Base-by-base conservation (phyloP, 2,888 invertebrate species). In the Diogma glabrata region DNA sequence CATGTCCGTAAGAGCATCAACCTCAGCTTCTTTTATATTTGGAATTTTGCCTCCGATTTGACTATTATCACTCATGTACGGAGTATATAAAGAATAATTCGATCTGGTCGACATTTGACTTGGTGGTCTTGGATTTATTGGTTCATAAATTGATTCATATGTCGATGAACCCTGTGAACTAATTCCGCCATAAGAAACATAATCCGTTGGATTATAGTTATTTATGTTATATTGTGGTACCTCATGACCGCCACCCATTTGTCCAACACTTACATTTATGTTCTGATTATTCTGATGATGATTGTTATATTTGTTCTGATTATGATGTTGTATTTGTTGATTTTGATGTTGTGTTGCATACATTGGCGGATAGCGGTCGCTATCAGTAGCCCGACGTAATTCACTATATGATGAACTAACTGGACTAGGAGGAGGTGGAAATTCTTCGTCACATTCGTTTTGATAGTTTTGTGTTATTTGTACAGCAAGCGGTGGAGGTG, bases 331-430 rank as follows among this genome's bases (percentile, higher is more conserved):
- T 16, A 16, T 14, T 3, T 16, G 16, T 12, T 50, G 45, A 17
- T 45, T n/a, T 30, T 30, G 19, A 10, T 36, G 46, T 24, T 30
- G 30, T 28, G 22, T 16, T 12, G 19, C 30, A 9, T 47, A 47
- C 3, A 57, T 61, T 62, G 72, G 72, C 50, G 72, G 72, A 51
- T 75, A 72, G 51, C 78, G 24, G 33, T 48, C 24, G 16, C 43
- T 77, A 60, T 85, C 79, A 19, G 87, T 87, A 12, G 91, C 90
- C 56, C 87, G 75, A 50, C 86, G 76, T 52, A 91, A 71, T 70
- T 91, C 91, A 63, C 90, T 90, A 61, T 91, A 92, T 59, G 89
- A 90, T 3, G 90, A 91, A 61, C 89, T 90, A 0, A 91, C 91
- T 3, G 91, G 91, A 54, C 89, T 89, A 8, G 90, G 89, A 6